These are phyloP conservation scores for Delphinus delphis DNA, from an alignment of 2,113 vertebrate genomes.

Conservation along the genomic window DNA sequence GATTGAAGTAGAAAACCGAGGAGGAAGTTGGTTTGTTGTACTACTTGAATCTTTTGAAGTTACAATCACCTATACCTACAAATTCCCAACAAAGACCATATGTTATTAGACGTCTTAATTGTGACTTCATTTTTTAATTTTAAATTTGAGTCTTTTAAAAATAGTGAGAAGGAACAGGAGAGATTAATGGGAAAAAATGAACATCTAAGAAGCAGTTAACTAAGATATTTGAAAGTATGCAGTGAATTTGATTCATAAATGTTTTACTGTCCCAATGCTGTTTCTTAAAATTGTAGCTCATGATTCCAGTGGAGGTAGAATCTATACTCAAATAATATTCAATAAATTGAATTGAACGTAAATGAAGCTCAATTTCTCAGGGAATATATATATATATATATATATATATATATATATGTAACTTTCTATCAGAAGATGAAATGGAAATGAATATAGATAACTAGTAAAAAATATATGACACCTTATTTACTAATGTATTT, in stretches of 20 bases:
- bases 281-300: not conserved
- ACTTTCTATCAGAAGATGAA: not conserved
- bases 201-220: slow-evolving; percentile 2
- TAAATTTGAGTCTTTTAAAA: slow-evolving; percentile 14
- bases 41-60: slow-evolving; percentile 33
- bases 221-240: slow-evolving; percentile 12
- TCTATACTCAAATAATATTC: not conserved
- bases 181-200: not conserved
- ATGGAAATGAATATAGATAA: not conserved
- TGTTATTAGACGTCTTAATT: not conserved
- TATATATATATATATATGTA: not conserved
- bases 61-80: slow-evolving; percentile 17
- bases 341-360: not conserved
- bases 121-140: slow-evolving; percentile 22
- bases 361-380: not conserved
- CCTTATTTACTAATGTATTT: not conserved
- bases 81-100: not conserved
- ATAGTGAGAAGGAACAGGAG: not conserved
- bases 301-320: not conserved
- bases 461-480: not conserved
- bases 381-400: not conserved
- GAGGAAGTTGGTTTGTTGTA: slow-evolving; percentile 30
- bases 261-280: not conserved
- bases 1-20: slow-evolving; percentile 50
- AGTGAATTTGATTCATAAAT: slow-evolving; percentile 29